A percentile compares a stretch with the other conserved stretches of the same genome.
phyloP scores from a whole-genome alignment of 2,113 vertebrate species.

The Myiagra hebetior region DNA sequence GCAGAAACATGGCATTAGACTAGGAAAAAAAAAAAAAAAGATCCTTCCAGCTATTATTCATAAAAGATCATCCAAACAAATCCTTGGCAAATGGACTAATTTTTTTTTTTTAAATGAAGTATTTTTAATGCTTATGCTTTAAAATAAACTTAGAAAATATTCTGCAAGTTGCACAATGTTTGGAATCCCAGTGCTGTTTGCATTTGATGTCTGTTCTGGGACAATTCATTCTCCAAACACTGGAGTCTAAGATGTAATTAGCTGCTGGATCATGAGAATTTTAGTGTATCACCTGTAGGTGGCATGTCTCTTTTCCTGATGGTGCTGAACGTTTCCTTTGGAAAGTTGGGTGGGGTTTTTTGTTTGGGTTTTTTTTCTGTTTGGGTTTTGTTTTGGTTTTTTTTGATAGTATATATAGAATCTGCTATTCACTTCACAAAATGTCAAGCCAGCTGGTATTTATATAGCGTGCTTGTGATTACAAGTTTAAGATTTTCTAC shows the following conservation, averaged over 20 bases:
- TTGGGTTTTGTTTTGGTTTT: neutral
- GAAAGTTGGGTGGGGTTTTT: neutral
- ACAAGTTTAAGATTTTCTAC: neutral
- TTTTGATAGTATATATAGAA: neutral
- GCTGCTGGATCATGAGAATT: neutral
- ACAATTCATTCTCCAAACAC: neutral
- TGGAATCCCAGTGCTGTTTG: neutral
- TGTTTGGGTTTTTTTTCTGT: too few species aligned
- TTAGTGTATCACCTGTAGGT: neutral
- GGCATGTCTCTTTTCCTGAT: neutral
- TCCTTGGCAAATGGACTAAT: neutral
- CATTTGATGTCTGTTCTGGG: neutral
- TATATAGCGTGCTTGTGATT: neutral
- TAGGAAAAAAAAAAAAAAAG: accelerated
- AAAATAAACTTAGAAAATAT: neutral
- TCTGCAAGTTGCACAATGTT: neutral
- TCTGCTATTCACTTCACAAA: neutral
- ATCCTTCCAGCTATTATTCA: neutral
- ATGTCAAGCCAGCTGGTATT: neutral
- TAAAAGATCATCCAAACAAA: neutral
- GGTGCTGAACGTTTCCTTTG: neutral
- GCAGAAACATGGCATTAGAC: neutral
- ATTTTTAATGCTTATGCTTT: neutral
- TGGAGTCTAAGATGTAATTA: neutral
- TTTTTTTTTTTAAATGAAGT: too few species aligned